Base-by-base conservation (phyloP, 2,113 vertebrate species). In the Caranx ignobilis region DNA sequence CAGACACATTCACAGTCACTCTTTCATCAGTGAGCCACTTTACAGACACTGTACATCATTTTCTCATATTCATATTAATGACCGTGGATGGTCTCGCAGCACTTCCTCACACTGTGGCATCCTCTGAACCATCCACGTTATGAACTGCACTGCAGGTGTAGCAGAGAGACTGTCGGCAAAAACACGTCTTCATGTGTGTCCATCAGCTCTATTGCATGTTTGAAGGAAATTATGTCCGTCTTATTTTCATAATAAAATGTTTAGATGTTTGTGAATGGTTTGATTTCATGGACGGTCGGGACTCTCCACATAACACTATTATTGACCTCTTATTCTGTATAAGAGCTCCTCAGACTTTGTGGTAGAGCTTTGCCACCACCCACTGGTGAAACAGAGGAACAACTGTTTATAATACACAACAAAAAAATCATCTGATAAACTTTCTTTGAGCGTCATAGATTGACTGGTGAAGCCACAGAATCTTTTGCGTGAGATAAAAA, bases 191-290 rank as follows among this genome's bases (percentile, higher is more conserved):
- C 82, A 4, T 76, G 72, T 82, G 75, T 87, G 87, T 88, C 71
- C 84, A 82, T 88, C 83, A 69, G 80, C 78, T 75, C 50, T 63
- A 82, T 66, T 77, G 91, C 92, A 94, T 93, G 93, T 91, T 89
- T 85, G 91, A 93, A 94, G 80, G 73, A 90, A 88, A 94, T 87
- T 55, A 82, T 79, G 87, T 90, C 66, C 86, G 93, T 95, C 90
- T 92, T 95, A 94, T 95, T 96, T 95, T 96, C 94, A 93, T 95
- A 95, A 93, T 93, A 94, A 94, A 92, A 93, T 83, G 77, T 92
- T 39, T 88, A 86, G 77, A 87, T 87, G 90, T 92, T 92, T 84
- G 67, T 26, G 71, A 75, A 26, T 34, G 21, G 11, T 45, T 69
- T 83, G 26, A 11, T 86, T 84, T 71, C 0, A 18, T 69, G 9